A percentile compares a stretch with the other conserved stretches of the same genome.
Evolutionary conservation across 2,797 vertebrate species (phyloP).

Genomic region (Erpetoichthys calabaricus): DNA sequence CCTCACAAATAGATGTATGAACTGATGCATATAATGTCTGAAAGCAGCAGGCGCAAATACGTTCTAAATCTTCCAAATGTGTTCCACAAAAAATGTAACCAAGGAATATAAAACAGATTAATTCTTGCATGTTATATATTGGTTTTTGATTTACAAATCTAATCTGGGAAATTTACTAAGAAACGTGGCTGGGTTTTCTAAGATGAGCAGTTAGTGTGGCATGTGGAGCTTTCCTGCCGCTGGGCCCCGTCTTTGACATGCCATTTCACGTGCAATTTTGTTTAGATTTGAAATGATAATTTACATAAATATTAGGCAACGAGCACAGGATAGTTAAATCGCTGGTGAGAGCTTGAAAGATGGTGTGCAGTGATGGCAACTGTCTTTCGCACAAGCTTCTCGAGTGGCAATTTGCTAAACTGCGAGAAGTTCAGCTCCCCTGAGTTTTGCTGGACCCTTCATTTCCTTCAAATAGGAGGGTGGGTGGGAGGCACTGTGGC

Average conservation of each 20-base stretch:
- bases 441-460: too few relatives aligned
- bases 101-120: conserved; percentile 97
- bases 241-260: not conserved
- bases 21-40: conserved; percentile 97
- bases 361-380: conserved; percentile 25
- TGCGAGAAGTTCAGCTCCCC: conserved; percentile 16
- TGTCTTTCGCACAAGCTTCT: conserved; percentile 22
- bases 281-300: conserved; percentile 24
- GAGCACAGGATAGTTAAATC: conserved; percentile 29
- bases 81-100: conserved; percentile 87
- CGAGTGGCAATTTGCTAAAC: conserved; percentile 12
- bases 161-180: conserved; percentile 72
- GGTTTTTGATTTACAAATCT: conserved; percentile 96
- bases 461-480: too few relatives aligned
- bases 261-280: conserved; percentile 14
- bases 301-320: conserved; percentile 25
- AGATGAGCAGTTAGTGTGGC: conserved; percentile 15
- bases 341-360: conserved; percentile 29
- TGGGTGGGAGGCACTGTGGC: too few relatives aligned
- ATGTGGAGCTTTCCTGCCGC: not conserved
- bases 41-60: conserved; percentile 93
- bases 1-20: conserved; percentile 99
- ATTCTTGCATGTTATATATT: conserved; percentile 90
- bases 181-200: conserved; percentile 46
- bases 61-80: conserved; percentile 97